Conservation (phyloP, 2,113 vertebrate species). For the Pygoscelis adeliae region DNA sequence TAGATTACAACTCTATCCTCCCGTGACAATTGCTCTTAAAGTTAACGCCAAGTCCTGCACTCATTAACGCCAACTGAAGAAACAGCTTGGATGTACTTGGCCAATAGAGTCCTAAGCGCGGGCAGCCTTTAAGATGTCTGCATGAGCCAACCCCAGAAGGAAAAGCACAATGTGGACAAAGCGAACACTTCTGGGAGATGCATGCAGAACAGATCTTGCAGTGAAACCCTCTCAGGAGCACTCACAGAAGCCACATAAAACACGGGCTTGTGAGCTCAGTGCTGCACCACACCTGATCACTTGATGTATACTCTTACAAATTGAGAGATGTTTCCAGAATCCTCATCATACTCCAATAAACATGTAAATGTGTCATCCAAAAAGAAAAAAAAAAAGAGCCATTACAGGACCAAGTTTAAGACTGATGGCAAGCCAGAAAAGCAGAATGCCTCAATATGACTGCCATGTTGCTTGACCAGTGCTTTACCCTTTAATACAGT, state of each 20-base stretch:
- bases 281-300: not conserved
- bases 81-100: not conserved
- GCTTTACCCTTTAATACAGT: not conserved
- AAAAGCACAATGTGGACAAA: not conserved
- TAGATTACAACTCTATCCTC: not conserved
- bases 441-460: not conserved
- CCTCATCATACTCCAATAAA: not conserved
- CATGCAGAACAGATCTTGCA: rapidly evolving
- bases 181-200: not conserved
- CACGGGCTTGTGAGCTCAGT: not conserved
- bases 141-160: not conserved
- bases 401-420: not conserved
- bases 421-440: not conserved
- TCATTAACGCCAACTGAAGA: not conserved
- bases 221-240: not conserved
- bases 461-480: not conserved
- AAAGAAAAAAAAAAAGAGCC: not conserved
- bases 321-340: not conserved
- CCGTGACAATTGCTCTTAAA: not conserved
- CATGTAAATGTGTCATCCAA: not conserved
- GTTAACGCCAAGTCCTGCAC: not conserved
- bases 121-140: not conserved
- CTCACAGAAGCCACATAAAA: not conserved
- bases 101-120: not conserved
- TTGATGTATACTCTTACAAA: not conserved